Evolutionary conservation across 2,113 vertebrate species (phyloP), one percentile per base, ranked within the genome.

Genomic region (Nicator chloris): DNA sequence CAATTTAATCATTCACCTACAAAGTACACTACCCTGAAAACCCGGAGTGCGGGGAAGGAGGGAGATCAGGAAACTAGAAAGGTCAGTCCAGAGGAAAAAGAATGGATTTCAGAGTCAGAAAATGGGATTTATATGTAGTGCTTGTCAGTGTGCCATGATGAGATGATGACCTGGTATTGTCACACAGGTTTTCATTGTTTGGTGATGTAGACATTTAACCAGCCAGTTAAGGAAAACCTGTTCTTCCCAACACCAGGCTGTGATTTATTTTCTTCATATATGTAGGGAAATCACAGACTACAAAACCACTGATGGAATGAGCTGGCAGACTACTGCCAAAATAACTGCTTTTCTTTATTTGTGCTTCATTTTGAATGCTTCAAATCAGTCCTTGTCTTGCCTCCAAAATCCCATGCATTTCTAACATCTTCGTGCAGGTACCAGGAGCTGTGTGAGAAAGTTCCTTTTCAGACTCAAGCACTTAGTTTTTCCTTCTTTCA

Each of bases 351-450:
- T 64, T n/a, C 21, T 81, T 13, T 66, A 4, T 68, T 51, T 57
- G 5, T 42, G 13, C 45, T 76, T 83, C 7, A n/a, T 40, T 37
- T 24, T 60, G 44, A 57, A 19, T 56, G 22, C 16, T 81, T 9
- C 16, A 47, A 44, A 77, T 33, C 37, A 65, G 16, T 50, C 15
- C 33, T 56, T 53, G 9, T 23, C 37, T 54, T 44, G 4, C 50
- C 5, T 61, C 61, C 40, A 2, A 2, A 81, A 61, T 15, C 10
- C 14, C 1, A 0, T 11, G 8, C 5, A 17, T 35, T 77, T 72
- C 39, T 26, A 23, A 54, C 13, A 19, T 9, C 22, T 40, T 10
- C 33, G 39, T 13, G 28, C 11, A 31, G 22, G 21, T 56, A 7
- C 19, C 7, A 26, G 19, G 27, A 82, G 2, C 19, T 65, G n/a